These are phyloP conservation scores for Polydrusus tereticollis DNA, from an alignment of 2,888 invertebrate species.

Conservation along the genomic window DNA sequence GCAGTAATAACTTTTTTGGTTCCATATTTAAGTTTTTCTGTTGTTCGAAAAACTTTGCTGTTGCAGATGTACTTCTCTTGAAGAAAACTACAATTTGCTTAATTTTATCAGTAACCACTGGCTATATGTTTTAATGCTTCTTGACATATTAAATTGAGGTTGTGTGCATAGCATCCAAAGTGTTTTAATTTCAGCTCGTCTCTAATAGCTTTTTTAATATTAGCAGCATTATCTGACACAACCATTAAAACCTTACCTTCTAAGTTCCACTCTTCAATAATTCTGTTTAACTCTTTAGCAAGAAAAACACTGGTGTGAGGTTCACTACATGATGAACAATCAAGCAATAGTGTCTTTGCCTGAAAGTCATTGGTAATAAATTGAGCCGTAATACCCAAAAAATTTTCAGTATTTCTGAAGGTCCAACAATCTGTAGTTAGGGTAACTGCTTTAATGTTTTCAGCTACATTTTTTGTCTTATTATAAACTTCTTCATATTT, in stretches of 20 bases:
- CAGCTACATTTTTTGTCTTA: not conserved
- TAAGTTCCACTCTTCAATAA: constrained; percentile 54
- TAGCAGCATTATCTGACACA: constrained; percentile 57
- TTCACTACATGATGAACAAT: not conserved
- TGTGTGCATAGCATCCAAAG: constrained; percentile 56
- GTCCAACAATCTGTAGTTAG: constrained; percentile 60
- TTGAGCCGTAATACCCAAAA: constrained; percentile 56
- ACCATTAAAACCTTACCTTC: constrained; percentile 56
- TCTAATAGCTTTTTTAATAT: constrained; percentile 54
- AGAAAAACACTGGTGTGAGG: constrained; percentile 54
- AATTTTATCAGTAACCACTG: constrained; percentile 45
- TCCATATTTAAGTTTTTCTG: constrained; percentile 15
- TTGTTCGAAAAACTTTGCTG: constrained; percentile 5
- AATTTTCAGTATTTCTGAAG: constrained; percentile 55
- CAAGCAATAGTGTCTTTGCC: constrained; percentile 51
- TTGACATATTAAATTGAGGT: constrained; percentile 53
- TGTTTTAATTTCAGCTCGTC: constrained; percentile 46
- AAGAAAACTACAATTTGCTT: constrained; percentile 53
- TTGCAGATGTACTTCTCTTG: constrained; percentile 52
- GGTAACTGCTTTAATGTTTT: not conserved
- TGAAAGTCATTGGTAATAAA: constrained; percentile 54
- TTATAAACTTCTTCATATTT: not conserved
- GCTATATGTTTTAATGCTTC: constrained; percentile 43
- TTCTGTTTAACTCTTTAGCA: constrained; percentile 50
- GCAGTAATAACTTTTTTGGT: constrained; percentile 43